Evolutionary conservation across 2,888 invertebrate genomes (phyloP), one percentile per base, ranked within the genome.

Genomic region (Cataglyphis livida): DNA sequence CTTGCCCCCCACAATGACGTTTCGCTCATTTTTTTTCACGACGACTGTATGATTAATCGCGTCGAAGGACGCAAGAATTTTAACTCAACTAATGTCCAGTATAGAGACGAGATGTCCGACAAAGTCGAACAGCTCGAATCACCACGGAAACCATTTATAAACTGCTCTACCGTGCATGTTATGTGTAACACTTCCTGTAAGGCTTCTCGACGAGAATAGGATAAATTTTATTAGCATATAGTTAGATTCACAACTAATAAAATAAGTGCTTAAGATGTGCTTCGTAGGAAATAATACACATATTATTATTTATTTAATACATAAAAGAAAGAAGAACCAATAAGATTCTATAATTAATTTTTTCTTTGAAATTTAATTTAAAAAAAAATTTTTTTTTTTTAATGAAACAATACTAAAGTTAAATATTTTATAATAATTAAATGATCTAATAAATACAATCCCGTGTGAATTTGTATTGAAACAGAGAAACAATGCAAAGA

Each of bases 401-500:
- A 38, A 25, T 65, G 12, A 28, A 15, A 38, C 25, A 5, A n/a
- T 2, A 54, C 0, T 21, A 12, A 41, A 65, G 41, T 12, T 35
- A 41, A 6, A 32, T 32, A 32, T 32, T 32, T 32, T 32, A 32
- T 32, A 32, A 32, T 32, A 32, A 6, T 32, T 32, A 32, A 32
- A n/a, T 28, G n/a, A 15, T 57, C 38, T 76, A 65, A 76, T 65
- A 76, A 76, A 76, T 76, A 65, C 38, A 41, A 65, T 75, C 64
- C 38, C 25, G 35, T 62, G 41, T 65, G 15, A 15, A 25, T 48
- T n/a, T 5, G n/a, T 54, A 54, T 1, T 25, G n/a, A 54, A 76
- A 54, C 28, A 54, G 9, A 65, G 62, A 74, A 74, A 61, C 61
- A 61, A 62, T 38, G 15, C 6, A 6, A 64, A 9, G 38, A 4